phyloP scores from a whole-genome alignment of 2,888 invertebrate genomes.

The Graphium colonna region DNA sequence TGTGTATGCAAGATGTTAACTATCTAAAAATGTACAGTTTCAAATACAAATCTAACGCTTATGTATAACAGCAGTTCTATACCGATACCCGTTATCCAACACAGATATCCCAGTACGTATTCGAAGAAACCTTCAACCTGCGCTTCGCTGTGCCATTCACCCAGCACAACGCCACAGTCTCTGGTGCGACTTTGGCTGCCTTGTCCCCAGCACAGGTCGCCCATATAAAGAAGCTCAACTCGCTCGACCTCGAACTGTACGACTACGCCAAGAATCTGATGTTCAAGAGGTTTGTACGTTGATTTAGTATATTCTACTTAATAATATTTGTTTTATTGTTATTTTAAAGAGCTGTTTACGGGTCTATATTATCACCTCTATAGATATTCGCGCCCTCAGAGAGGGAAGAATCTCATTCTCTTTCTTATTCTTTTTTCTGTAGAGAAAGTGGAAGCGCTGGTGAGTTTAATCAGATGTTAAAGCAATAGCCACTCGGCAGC shows the following conservation, averaged over 20 bases:
- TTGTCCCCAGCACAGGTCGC: slow-evolving; percentile 87
- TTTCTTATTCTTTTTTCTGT: too few species aligned
- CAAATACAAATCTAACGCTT: not conserved
- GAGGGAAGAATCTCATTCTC: too few species aligned
- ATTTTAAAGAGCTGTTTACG: not conserved
- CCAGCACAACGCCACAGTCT: slow-evolving; percentile 95
- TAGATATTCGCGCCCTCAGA: too few species aligned
- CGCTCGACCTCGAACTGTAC: slow-evolving; percentile 95
- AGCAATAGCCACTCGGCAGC: too few species aligned
- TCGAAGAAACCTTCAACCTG: slow-evolving; percentile 95
- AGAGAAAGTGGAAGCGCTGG: too few species aligned
- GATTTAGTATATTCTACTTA: not conserved
- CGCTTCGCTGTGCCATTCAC: slow-evolving; percentile 94
- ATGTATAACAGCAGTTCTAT: not conserved
- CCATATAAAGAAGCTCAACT: slow-evolving; percentile 89
- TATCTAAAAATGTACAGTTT: too few species aligned
- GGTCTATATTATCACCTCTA: too few species aligned
- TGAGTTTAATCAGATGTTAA: too few species aligned
- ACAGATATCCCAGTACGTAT: slow-evolving; percentile 93
- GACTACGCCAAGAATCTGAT: slow-evolving; percentile 94
- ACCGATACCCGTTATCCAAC: slow-evolving; percentile 18
- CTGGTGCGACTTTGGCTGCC: slow-evolving; percentile 89
- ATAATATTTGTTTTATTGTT: not conserved
- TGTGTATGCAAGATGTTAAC: too few species aligned
- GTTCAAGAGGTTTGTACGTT: slow-evolving; percentile 80